Percentiles rank a stretch among this genome's conserved stretches.
Evolutionary conservation across 2,888 invertebrate species (phyloP).

Genomic region (Empis stercorea): DNA sequence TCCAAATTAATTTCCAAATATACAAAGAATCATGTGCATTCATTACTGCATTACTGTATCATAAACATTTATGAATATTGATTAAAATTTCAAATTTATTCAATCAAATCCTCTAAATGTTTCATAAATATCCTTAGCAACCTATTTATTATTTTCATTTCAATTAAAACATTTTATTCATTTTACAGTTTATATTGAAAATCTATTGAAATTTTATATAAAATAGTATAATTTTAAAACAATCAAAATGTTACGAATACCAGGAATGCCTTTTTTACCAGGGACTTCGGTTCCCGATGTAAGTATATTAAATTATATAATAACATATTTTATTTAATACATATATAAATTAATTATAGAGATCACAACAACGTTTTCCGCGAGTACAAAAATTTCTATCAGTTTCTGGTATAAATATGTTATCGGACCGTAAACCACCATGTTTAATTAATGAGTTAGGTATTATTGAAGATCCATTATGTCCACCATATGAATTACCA

Average conservation of each 20-base stretch:
- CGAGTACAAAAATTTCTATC: constrained; percentile 48
- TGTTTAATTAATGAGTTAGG: constrained; percentile 45
- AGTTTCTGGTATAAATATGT: constrained; percentile 45
- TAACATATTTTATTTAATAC: background rate
- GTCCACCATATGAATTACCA: constrained; percentile 43
- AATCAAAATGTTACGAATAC: constrained; percentile 41
- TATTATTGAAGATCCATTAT: constrained; percentile 29
- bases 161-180: too few species aligned
- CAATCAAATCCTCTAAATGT: too few species aligned
- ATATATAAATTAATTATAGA: too few species aligned
- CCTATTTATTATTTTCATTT: too few species aligned
- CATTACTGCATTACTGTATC: too few species aligned
- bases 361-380: constrained; percentile 50
- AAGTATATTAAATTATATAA: constrained; percentile 27
- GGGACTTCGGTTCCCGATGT: constrained; percentile 58
- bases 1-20: too few species aligned
- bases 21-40: too few species aligned
- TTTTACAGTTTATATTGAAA: too few species aligned
- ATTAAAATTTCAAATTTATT: too few species aligned
- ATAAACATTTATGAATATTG: too few species aligned
- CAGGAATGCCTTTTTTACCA: constrained; percentile 58
- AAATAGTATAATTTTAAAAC: background rate
- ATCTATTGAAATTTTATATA: background rate
- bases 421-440: constrained; percentile 47
- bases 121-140: too few species aligned